phyloP scores from a whole-genome alignment of 2,113 vertebrate species.

The Eurypyga helias region DNA sequence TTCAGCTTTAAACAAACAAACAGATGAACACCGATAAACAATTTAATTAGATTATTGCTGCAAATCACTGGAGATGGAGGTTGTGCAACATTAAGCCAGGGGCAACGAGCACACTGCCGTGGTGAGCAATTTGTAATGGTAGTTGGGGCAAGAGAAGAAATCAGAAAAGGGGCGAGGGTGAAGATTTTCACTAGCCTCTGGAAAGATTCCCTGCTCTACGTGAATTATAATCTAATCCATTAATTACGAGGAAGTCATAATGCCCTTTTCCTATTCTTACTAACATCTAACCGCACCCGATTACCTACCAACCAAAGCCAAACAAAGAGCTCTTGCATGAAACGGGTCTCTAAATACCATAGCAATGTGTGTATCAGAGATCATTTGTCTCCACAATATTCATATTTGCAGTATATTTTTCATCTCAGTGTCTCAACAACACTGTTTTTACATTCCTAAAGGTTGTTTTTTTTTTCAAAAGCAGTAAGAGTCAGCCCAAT shows the following conservation, averaged over 20 bases:
- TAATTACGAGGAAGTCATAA: neutral
- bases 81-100: neutral
- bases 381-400: neutral
- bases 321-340: neutral
- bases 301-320: neutral
- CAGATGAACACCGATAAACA: neutral
- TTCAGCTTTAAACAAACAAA: neutral
- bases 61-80: neutral
- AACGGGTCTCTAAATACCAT: neutral
- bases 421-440: neutral
- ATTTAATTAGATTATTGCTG: neutral
- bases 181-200: neutral
- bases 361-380: rapidly evolving
- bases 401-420: neutral
- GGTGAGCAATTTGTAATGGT: neutral
- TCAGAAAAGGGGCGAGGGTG: neutral
- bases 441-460: neutral
- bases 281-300: neutral
- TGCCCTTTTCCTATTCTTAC: neutral
- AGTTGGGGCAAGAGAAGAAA: neutral
- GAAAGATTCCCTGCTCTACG: neutral
- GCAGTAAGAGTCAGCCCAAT: neutral
- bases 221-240: neutral
- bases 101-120: neutral
- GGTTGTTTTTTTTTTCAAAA: neutral